A percentile compares a stretch with the other conserved stretches of the same genome.
These are phyloP conservation scores for Meleagris gallopavo DNA, from an alignment of 2,113 vertebrate genomes.

Conservation along the genomic window DNA sequence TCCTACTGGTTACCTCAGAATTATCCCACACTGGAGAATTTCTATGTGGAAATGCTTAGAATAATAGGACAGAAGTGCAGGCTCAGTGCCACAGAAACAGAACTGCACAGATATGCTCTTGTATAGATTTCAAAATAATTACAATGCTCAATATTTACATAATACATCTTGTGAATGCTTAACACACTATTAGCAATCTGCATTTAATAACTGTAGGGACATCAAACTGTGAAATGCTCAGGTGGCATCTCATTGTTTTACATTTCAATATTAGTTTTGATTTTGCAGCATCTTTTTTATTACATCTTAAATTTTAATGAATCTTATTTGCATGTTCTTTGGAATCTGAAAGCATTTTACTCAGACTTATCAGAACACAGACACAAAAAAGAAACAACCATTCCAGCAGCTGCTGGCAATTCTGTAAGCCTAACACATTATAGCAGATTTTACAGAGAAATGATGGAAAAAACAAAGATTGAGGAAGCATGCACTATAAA, in stretches of 20 bases:
- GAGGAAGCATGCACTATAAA: not conserved
- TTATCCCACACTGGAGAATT: not conserved
- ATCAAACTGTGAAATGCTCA: not conserved
- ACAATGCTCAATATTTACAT: not conserved
- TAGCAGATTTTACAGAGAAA: not conserved
- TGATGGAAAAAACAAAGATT: not conserved
- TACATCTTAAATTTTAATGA: not conserved
- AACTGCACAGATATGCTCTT: not conserved
- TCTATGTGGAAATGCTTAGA: not conserved
- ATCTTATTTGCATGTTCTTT: not conserved
- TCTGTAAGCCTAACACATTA: not conserved
- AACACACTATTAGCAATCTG: not conserved
- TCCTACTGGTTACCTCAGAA: not conserved
- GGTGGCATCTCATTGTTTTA: not conserved
- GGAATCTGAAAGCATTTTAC: not conserved
- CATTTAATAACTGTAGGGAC: not conserved
- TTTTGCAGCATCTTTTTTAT: not conserved
- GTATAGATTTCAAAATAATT: not conserved
- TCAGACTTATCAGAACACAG: not conserved
- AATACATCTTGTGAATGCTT: not conserved
- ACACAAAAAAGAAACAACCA: not conserved
- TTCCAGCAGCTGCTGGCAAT: not conserved
- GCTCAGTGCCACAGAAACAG: not conserved
- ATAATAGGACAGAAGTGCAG: not conserved
- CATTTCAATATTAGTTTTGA: not conserved